Conservation (phyloP, 2,113 vertebrate genomes). For the Centropus bengalensis region DNA sequence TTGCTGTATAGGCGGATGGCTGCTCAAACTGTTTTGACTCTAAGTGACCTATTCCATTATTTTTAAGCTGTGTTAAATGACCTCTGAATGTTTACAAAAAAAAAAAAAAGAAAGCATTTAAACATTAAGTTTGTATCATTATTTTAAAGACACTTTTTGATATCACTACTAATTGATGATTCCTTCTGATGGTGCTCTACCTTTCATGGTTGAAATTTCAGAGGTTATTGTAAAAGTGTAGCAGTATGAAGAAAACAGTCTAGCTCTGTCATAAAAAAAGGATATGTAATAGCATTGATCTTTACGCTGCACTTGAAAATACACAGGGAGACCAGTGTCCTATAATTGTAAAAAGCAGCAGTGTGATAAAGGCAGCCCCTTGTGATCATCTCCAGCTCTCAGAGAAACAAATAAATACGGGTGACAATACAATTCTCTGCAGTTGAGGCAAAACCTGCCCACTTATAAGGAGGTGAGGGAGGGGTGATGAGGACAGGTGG, state of each 20-base stretch:
- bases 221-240: neutral
- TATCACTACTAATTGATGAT: conserved; percentile 4
- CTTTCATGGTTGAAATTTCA: conserved; percentile 25
- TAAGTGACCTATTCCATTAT: conserved; percentile 23
- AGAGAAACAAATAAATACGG: neutral
- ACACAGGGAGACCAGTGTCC: neutral
- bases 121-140: conserved; percentile 5
- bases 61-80: conserved; percentile 33
- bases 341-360: neutral
- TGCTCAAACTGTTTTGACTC: conserved; percentile 52
- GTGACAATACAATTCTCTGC: neutral
- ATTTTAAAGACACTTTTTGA: conserved; percentile 28
- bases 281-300: neutral
- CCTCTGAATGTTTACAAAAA: neutral
- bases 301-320: conserved; percentile 14
- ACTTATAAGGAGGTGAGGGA: neutral
- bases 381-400: neutral
- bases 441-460: neutral
- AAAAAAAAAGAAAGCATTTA: neutral
- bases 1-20: neutral
- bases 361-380: neutral
- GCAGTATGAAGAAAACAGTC: neutral
- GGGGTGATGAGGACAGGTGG: rapidly evolving
- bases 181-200: neutral
- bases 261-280: neutral